These are phyloP conservation scores for Homarus americanus DNA, from an alignment of 1,140 invertebrate species.

Conservation along the genomic window DNA sequence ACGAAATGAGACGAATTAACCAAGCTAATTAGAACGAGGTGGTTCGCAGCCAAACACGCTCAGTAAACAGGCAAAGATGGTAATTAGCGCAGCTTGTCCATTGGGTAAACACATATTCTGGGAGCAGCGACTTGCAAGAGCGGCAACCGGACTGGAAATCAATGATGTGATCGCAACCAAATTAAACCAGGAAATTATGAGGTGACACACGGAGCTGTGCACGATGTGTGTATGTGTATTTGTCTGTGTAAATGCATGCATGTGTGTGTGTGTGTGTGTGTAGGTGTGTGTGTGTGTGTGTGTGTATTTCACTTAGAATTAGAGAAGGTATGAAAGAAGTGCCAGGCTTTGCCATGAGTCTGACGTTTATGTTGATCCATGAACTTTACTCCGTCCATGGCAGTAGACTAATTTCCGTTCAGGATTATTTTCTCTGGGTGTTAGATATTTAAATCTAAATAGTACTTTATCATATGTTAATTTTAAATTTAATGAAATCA, in stretches of 20 bases:
- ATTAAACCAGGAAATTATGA: constrained; percentile 22
- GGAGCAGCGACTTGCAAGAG: constrained; percentile 15
- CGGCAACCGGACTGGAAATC: neutral
- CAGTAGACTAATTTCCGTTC: no score
- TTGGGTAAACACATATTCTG: constrained; percentile 15
- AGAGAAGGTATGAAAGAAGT: no score
- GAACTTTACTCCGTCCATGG: no score
- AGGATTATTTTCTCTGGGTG: no score
- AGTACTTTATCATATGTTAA: no score
- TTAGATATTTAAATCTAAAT: no score
- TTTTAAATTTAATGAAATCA: no score
- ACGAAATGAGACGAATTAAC: constrained; percentile 4
- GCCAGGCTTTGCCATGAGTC: no score
- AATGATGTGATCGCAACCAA: constrained; percentile 11
- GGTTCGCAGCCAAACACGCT: constrained; percentile 12
- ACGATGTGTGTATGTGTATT: neutral
- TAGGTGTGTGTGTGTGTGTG: neutral
- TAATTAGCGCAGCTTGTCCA: constrained; percentile 16
- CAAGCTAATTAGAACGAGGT: constrained; percentile 18
- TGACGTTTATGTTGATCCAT: no score
- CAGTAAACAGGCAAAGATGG: constrained; percentile 17
- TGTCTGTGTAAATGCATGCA: neutral
- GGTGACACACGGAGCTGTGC: neutral
- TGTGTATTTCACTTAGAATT: no score
- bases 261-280: neutral